These are phyloP conservation scores for Globodera rostochiensis DNA, from an alignment of 1,140 invertebrate genomes.

Conservation along the genomic window DNA sequence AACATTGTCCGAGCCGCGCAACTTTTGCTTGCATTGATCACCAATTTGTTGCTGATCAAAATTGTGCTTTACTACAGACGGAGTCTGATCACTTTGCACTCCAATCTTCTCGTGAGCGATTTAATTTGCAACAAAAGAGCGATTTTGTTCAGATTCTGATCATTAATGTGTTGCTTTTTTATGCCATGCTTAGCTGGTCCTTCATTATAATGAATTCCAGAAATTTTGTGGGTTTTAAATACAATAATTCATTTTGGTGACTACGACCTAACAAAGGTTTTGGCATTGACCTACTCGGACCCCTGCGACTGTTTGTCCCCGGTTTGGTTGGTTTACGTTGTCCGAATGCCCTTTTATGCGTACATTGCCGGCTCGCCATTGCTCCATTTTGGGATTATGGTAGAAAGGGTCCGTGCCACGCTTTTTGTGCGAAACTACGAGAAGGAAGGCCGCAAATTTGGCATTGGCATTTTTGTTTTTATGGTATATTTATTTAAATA, in stretches of 20 bases:
- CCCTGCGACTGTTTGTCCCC: constrained; percentile 27
- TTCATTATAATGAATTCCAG: neutral
- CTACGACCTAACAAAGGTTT: too few relatives aligned
- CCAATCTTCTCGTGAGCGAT: constrained; percentile 9
- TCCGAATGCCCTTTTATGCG: constrained; percentile 8
- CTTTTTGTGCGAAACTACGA: constrained; percentile 19
- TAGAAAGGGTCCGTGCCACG: constrained; percentile 15
- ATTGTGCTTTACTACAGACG: constrained; percentile 1
- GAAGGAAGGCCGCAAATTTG: neutral
- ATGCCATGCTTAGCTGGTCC: neutral
- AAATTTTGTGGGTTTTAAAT: neutral
- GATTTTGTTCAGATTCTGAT: neutral
- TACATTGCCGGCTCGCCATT: constrained; percentile 19
- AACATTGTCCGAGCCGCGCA: constrained; percentile 12
- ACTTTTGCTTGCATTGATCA: neutral
- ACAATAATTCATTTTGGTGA: too few relatives aligned
- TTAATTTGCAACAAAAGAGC: neutral
- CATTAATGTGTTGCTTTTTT: neutral
- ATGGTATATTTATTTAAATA: neutral
- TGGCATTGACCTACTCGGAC: neutral
- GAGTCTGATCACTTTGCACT: constrained; percentile 3
- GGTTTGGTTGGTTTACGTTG: constrained; percentile 23
- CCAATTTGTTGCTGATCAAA: neutral
- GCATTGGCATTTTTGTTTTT: neutral
- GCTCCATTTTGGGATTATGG: constrained; percentile 23